Evolutionary conservation across 2,888 invertebrate genomes (phyloP).

Genomic region (Arge pagana): DNA sequence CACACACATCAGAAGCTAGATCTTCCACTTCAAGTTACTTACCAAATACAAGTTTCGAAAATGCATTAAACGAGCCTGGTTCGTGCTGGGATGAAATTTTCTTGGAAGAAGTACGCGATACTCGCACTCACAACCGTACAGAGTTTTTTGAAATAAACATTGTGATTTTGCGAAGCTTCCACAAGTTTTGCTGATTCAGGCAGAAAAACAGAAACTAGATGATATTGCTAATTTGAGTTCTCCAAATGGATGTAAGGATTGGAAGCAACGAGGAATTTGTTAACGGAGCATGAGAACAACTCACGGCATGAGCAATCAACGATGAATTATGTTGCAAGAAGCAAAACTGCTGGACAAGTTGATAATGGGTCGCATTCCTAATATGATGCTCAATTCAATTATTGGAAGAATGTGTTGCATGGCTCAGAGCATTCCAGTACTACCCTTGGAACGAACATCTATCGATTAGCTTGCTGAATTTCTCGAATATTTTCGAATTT

Average conservation of each 20-base stretch:
- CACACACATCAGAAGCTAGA: slow-evolving; percentile 20
- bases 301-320: slow-evolving; percentile 30
- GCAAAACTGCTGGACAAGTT: slow-evolving; percentile 25
- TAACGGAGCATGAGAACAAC: slow-evolving; percentile 28
- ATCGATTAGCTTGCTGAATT: too few relatives aligned
- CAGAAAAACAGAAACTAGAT: slow-evolving; percentile 30
- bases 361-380: slow-evolving; percentile 20
- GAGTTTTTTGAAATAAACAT: slow-evolving; percentile 31
- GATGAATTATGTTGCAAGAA: slow-evolving; percentile 29
- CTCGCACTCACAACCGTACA: slow-evolving; percentile 31
- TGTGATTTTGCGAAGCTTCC: slow-evolving; percentile 30
- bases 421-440: too few relatives aligned
- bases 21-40: slow-evolving; percentile 21
- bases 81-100: slow-evolving; percentile 29
- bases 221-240: slow-evolving; percentile 30
- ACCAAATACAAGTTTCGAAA: slow-evolving; percentile 13
- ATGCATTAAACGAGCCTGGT: slow-evolving; percentile 22
- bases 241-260: slow-evolving; percentile 29
- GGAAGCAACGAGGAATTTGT: slow-evolving; percentile 30
- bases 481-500: too few relatives aligned
- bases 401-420: slow-evolving; percentile 39
- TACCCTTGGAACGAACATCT: too few relatives aligned
- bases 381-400: slow-evolving; percentile 27
- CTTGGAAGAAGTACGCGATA: slow-evolving; percentile 29
- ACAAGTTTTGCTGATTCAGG: slow-evolving; percentile 27